Conservation (phyloP, 2,797 vertebrate species). For the Allochrocebus solatus region DNA sequence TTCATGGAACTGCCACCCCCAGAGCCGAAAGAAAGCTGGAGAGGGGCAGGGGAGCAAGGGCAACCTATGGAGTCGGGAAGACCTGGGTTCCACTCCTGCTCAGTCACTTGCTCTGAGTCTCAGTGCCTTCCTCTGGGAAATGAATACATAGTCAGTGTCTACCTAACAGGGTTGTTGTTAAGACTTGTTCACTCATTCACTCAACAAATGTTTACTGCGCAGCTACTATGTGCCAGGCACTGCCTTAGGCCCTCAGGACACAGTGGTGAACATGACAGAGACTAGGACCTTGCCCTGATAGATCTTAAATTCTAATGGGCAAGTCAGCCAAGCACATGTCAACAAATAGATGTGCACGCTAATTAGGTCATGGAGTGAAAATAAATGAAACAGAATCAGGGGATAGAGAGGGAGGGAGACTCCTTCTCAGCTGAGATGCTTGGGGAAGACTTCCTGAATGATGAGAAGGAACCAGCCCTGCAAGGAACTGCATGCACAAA, state of each 20-base stretch:
- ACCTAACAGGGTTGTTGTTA: not conserved
- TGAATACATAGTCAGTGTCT: not conserved
- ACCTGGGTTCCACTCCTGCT: not conserved
- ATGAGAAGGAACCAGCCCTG: not conserved
- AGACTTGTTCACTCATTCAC: not conserved
- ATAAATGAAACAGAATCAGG: not conserved
- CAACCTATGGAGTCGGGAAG: not conserved
- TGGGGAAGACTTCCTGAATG: not conserved
- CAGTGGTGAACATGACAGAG: not conserved
- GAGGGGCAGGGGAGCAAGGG: not conserved
- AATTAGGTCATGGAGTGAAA: not conserved
- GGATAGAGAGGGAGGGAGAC: not conserved
- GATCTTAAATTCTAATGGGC: not conserved
- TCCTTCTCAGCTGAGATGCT: not conserved
- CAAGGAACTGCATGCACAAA: not conserved
- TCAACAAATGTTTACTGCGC: not conserved
- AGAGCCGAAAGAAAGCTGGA: not conserved
- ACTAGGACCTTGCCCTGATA: not conserved
- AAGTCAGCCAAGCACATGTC: not conserved
- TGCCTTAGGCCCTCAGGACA: not conserved
- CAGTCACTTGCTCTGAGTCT: not conserved
- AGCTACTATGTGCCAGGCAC: not conserved
- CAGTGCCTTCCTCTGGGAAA: not conserved
- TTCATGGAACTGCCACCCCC: not conserved
- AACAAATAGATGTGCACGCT: not conserved